Evolutionary conservation across 2,888 invertebrate species (phyloP), one percentile per base, ranked within the genome.

Genomic region (Aromia moschata): DNA sequence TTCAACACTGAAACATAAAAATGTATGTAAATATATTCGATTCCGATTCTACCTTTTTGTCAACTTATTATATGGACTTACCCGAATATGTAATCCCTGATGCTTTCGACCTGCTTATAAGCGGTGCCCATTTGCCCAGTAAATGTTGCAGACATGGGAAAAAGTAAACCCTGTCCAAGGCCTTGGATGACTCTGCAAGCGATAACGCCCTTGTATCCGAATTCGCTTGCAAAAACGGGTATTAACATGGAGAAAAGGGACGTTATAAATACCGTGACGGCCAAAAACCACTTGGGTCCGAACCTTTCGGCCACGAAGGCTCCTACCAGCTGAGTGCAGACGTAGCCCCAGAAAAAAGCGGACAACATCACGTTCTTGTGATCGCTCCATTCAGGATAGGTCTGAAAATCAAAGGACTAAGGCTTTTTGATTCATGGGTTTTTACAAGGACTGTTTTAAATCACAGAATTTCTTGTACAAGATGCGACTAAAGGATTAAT

Each of bases 281-380:
- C 80, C 12, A 90, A 80, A n/a, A 93, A 83, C 51, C 85, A 80
- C 74, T 91, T 91, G 0, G 91, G 90, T 0, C 95, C 94, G 75
- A 87, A 87, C 2, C 83, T 83, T 69, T 88, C 87, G 0, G 92
- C 90, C 47, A 95, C 76, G 61, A 89, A 83, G 0, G 90, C 89
- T 0, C 87, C 86, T 0, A 89, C 89, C 0, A 92, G 79, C 78
- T 92, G 92, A 10, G 89, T 86, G 2, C 89, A 66, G 1, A 90
- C 83, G 74, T 92, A 92, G 1, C 92, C 92, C 90, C 90, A 90
- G 78, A 91, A 91, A 78, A 91, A 92, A 0, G 91, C 89, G 10
- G 90, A 90, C 2, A 90, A 79, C 36, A 91, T 84, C 47, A 86
- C 69, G 5, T 68, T 65, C 40, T 68, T 64, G 4, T 65, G 57